Evolutionary conservation across 2,113 vertebrate species (phyloP), one percentile per base, ranked within the genome.

Genomic region (Zingel zingel): DNA sequence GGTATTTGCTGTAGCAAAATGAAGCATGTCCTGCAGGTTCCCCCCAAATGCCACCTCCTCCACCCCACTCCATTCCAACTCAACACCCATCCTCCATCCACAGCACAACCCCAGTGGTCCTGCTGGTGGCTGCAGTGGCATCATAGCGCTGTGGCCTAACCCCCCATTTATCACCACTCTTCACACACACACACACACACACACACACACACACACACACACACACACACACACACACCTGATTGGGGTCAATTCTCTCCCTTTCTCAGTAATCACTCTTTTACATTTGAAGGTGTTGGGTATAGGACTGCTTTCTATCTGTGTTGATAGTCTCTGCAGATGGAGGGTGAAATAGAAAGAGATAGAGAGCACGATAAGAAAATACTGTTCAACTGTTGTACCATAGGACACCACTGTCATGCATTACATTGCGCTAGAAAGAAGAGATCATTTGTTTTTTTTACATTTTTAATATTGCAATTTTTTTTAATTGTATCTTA

Each of bases 121-220:
- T 91, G 93, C 90, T 88, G 92, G 92, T 93, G 93, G 92, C 90
- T 88, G 76, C 83, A 88, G 81, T 72, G n/a, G 77, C 89, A 92
- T 85, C 86, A 63, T 51, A 68, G 80, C 79, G 62, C 86, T 70
- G 74, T 82, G 79, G 89, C 87, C 82, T 79, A 77, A 77, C 71
- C 71, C 82, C 9, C 21, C 23, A 92, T 94, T 92, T 87, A 93
- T 94, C 94, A 91, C 88, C 82, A 63, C 79, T 80, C 90, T 75
- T 53, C 84, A 75, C 89, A 82, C 58, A 65, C 63, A 69, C 81
- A 81, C 84, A 75, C 89, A 82, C 67, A 39, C 59, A 66, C 59
- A 69, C 81, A 81, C 84, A 75, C 89, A 82, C 67, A 39, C 59
- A 66, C 63, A 69, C 81, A 81, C 84, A 75, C 89, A 82, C 67